Conservation (phyloP, 2,888 invertebrate genomes). For the Diachrysia chrysitis region DNA sequence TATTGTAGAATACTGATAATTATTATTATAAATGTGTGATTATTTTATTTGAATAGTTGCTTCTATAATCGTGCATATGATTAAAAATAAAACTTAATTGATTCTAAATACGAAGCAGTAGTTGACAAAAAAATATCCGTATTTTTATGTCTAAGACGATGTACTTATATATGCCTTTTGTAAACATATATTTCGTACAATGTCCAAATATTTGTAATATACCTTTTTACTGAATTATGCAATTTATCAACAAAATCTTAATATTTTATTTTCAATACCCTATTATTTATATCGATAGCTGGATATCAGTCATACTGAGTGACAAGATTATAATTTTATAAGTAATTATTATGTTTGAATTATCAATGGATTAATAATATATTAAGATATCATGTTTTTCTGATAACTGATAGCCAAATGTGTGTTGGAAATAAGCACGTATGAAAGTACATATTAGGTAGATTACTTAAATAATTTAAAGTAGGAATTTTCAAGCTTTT, state of each 20-base stretch:
- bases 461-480: too few relatives aligned
- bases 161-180: too few relatives aligned
- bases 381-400: not conserved
- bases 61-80: too few relatives aligned
- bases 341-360: not conserved
- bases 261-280: not conserved
- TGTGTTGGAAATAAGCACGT: conserved; percentile 4
- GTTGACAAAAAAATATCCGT: too few relatives aligned
- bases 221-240: not conserved
- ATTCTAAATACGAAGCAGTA: too few relatives aligned
- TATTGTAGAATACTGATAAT: too few relatives aligned
- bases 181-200: too few relatives aligned
- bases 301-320: not conserved
- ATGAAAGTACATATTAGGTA: not conserved
- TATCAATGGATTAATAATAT: not conserved
- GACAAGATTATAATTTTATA: not conserved
- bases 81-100: too few relatives aligned
- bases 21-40: too few relatives aligned
- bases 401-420: not conserved
- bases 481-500: not conserved
- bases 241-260: not conserved
- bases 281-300: not conserved
- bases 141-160: too few relatives aligned
- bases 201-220: not conserved
- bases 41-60: too few relatives aligned